Base-by-base conservation (phyloP, 2,113 vertebrate genomes). In the Cyprinodon variegatus region DNA sequence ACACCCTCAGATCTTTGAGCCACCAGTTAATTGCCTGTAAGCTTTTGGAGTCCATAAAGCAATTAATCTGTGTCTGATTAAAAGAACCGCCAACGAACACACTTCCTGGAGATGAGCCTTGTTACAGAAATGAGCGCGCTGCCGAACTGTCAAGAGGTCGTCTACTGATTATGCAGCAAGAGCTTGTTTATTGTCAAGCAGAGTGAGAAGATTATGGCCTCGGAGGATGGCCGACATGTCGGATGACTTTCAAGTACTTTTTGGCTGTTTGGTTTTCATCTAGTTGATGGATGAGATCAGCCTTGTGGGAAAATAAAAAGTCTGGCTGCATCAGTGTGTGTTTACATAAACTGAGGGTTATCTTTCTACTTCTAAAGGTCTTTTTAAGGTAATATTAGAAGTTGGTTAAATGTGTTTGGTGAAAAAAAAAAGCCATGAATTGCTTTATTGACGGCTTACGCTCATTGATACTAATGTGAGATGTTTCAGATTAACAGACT, bases 31-130 rank as follows among this genome's bases (percentile, higher is more conserved):
- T 87, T 72, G 83, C 82, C 86, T 77, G 73, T 78, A 65, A 83
- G 86, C 88, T 88, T 87, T 81, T 72, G 78, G 76, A 72, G 72
- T 83, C 76, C 86, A 74, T 72, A 63, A 83, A 90, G 85, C 84
- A 88, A 92, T 91, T 90, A 88, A 88, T 91, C 83, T 75, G 79
- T 61, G 77, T 39, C 77, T 90, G 84, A 92, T 91, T 91, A 88
- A 88, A 89, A 74, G 85, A 82, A 67, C 71, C 15, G 69, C 72
- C 81, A 82, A 78, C 77, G 76, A 80, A 38, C 45, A 12, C 77
- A 73, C 85, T 81, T 82, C n/a, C 11, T 29, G 86, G 79, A 82
- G 79, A 79, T 4, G 36, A 85, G 82, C 81, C 82, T 70, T 39
- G 72, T 64, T 57, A 76, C 59, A 86, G 70, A 83, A 68, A 14